Percentiles rank a stretch among this genome's conserved stretches.
These are phyloP conservation scores for Cotesia glomerata DNA, from an alignment of 1,140 invertebrate genomes.

Conservation along the genomic window DNA sequence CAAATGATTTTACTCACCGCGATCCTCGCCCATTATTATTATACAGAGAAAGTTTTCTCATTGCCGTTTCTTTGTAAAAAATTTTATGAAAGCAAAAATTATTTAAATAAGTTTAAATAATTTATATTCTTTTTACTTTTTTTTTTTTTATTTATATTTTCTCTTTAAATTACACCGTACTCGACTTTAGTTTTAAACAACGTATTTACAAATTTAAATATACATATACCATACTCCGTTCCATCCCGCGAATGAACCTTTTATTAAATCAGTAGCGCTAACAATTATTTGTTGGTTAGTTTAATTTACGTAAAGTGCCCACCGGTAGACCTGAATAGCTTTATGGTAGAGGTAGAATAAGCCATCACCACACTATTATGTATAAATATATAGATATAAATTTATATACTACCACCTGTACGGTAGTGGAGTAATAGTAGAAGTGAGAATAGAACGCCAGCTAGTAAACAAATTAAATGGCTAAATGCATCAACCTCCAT, in stretches of 20 bases:
- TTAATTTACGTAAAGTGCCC: background rate
- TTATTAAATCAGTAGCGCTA: background rate
- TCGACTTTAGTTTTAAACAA: background rate
- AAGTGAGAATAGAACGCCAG: background rate
- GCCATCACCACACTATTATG: background rate
- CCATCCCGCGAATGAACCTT: no score
- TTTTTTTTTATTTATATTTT: background rate
- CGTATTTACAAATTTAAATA: no score
- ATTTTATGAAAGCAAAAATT: conserved; percentile 2
- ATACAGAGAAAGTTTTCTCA: conserved; percentile 5
- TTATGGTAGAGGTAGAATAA: background rate
- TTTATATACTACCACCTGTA: background rate
- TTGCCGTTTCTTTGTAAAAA: background rate
- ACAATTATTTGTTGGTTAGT: background rate
- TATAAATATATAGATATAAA: no score
- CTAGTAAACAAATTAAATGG: conserved; percentile 42
- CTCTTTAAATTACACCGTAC: background rate
- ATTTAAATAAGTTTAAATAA: conserved; percentile 11
- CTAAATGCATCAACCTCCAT: conserved; percentile 39
- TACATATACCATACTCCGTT: no score
- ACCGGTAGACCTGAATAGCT: background rate
- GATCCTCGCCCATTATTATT: background rate
- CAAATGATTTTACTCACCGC: background rate
- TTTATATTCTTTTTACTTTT: background rate
- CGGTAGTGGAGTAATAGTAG: background rate